phyloP scores from a whole-genome alignment of 53 echinoderm and acorn worm genomes.

The Hippasteria phrygiana region DNA sequence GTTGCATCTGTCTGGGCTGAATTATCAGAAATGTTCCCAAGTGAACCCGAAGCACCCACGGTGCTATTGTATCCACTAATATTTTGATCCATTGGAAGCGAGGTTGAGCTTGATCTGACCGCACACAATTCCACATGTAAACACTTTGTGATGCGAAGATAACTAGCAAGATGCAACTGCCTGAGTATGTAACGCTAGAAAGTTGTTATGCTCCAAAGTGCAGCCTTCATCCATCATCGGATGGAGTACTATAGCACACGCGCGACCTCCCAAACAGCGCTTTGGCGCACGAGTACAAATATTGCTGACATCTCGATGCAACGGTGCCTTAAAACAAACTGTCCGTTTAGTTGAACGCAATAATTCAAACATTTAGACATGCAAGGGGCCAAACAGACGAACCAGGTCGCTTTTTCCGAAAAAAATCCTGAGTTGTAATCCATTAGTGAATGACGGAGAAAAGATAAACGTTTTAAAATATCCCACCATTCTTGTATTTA shows the following conservation, averaged over 20 bases:
- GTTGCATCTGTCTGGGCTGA: too few relatives aligned
- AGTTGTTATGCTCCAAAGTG: neutral
- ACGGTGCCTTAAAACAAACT: neutral
- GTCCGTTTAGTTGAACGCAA: neutral
- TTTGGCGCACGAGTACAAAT: neutral
- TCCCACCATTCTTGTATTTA: neutral
- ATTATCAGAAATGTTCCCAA: too few relatives aligned
- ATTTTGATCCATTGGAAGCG: neutral
- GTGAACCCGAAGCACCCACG: too few relatives aligned
- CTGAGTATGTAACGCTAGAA: neutral
- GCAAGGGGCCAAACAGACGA: neutral
- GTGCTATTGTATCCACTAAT: too few relatives aligned
- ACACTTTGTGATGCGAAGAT: neutral
- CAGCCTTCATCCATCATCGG: neutral
- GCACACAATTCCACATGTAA: too few relatives aligned
- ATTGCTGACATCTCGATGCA: neutral
- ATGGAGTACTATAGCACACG: neutral
- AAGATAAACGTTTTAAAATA: neutral
- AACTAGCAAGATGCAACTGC: neutral
- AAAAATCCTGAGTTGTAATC: neutral
- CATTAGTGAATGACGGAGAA: neutral
- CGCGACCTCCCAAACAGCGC: neutral
- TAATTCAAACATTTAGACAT: neutral
- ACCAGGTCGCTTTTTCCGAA: neutral
- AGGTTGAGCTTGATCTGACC: neutral